Percentiles rank a stretch among this genome's conserved stretches.
These are phyloP conservation scores for Anguilla pacifica DNA, from an alignment of 2,797 vertebrate species.

Conservation along the genomic window DNA sequence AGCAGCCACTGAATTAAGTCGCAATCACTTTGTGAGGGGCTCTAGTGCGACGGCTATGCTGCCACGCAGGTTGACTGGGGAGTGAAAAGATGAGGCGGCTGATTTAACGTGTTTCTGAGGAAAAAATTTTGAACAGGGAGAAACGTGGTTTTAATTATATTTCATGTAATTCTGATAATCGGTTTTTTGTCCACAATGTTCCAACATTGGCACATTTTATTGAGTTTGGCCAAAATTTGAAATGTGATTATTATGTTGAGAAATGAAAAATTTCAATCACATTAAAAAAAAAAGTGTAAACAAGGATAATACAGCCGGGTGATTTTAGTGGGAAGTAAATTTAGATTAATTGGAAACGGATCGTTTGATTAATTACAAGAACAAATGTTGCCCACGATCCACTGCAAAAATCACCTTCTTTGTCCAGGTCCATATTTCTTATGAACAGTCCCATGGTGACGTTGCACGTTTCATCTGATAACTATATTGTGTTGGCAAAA, in stretches of 20 bases:
- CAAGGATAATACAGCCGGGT: background rate
- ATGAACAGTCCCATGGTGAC: background rate
- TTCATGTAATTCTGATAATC: background rate
- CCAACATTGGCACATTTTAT: background rate
- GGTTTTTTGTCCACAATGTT: background rate
- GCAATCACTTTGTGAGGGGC: background rate
- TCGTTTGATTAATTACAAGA: background rate
- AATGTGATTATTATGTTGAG: background rate
- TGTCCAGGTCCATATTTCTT: background rate
- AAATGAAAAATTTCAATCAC: background rate
- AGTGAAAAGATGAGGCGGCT: background rate
- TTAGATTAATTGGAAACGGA: background rate
- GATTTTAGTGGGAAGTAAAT: background rate
- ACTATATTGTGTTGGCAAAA: background rate
- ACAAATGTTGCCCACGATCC: background rate
- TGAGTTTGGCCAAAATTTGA: background rate
- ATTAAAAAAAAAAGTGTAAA: background rate
- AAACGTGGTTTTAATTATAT: background rate
- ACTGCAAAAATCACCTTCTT: background rate
- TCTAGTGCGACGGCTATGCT: background rate
- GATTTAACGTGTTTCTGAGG: background rate
- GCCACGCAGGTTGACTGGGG: background rate
- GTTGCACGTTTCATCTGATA: background rate
- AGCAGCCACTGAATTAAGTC: background rate
- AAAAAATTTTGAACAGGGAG: background rate